These are phyloP conservation scores for Lacanobia oleracea DNA, from an alignment of 2,888 invertebrate species.

Conservation along the genomic window DNA sequence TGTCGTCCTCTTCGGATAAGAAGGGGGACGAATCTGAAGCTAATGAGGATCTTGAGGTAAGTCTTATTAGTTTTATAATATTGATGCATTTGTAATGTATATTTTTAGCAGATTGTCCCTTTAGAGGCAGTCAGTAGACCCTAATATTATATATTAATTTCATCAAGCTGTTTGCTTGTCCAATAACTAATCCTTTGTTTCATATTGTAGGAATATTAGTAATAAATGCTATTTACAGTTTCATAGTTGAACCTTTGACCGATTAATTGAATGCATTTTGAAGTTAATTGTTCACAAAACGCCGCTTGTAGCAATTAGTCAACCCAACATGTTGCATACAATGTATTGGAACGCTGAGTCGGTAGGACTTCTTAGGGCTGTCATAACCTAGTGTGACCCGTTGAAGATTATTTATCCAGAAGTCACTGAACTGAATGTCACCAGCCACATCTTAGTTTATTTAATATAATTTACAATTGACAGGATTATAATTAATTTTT, in stretches of 20 bases:
- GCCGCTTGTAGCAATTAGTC: no score
- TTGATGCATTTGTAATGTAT: background rate
- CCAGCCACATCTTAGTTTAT: no score
- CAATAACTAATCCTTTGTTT: constrained; percentile 3
- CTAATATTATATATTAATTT: background rate
- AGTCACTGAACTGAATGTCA: no score
- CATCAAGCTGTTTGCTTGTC: background rate
- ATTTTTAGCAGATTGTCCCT: background rate
- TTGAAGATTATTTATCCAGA: no score
- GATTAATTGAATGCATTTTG: background rate
- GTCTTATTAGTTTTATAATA: constrained; percentile 14
- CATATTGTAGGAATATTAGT: background rate
- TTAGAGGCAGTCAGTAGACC: background rate
- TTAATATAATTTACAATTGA: no score
- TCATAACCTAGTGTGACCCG: no score
- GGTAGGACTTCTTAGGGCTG: no score
- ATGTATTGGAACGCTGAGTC: no score
- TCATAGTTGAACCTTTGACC: background rate
- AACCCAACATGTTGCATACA: no score
- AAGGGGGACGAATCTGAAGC: constrained; percentile 72
- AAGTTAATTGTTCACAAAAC: no score
- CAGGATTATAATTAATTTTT: no score
- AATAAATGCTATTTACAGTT: no score
- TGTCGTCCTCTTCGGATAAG: constrained; percentile 71
- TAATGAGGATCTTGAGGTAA: constrained; percentile 85